Conservation (phyloP, 2,888 invertebrate genomes). For the Calameuta pallipes region DNA sequence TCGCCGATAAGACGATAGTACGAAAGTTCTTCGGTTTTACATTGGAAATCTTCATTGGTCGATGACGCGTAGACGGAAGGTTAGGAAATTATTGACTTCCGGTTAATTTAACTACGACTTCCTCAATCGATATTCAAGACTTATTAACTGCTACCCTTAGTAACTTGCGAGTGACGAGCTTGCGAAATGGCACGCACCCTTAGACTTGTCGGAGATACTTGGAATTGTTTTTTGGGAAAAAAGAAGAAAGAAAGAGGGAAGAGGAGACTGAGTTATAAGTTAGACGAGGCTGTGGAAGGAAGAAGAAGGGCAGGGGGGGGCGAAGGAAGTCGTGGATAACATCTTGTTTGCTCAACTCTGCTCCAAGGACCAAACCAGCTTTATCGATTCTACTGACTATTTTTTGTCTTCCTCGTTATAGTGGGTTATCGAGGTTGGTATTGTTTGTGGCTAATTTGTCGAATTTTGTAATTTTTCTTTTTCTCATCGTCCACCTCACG, state of each 20-base stretch:
- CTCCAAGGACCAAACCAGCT: slow-evolving; percentile 34
- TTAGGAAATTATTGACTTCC: background rate
- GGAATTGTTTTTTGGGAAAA: background rate
- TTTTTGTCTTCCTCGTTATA: slow-evolving; percentile 38
- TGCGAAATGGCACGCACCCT: background rate
- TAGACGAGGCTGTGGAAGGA: slow-evolving; percentile 7
- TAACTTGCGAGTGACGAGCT: background rate
- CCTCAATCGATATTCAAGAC: background rate
- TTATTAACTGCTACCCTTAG: background rate
- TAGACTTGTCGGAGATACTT: background rate
- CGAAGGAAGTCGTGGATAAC: slow-evolving; percentile 22
- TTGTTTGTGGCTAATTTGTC: slow-evolving; percentile 14
- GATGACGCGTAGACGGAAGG: background rate
- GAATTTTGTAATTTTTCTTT: background rate
- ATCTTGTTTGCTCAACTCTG: slow-evolving; percentile 42
- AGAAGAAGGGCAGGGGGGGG: too few species aligned
- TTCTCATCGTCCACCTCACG: background rate
- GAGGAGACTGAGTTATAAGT: slow-evolving; percentile 18
- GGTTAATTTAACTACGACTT: background rate
- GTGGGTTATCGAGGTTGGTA: background rate
- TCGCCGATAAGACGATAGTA: background rate
- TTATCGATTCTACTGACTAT: slow-evolving; percentile 49
- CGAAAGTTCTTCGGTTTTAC: background rate
- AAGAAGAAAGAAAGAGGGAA: background rate
- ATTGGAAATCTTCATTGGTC: background rate